Percentiles rank a stretch among this genome's conserved stretches.
These are phyloP conservation scores for Elaphurus davidianus DNA, from an alignment of 2,113 vertebrate genomes.

Conservation along the genomic window DNA sequence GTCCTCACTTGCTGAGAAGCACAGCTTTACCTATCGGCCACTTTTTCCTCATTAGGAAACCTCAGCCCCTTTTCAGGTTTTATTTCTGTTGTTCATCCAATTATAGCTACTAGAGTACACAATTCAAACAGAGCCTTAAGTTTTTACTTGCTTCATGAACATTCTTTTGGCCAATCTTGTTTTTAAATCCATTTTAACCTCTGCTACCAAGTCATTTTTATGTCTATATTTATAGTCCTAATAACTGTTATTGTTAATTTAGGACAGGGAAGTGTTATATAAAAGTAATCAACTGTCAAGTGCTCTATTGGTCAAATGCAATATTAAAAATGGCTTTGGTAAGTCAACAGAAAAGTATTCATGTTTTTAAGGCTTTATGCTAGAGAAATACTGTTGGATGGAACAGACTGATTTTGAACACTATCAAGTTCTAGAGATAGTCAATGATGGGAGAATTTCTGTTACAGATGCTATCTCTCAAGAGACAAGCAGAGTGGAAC, in stretches of 20 bases:
- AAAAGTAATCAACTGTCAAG: slow-evolving; percentile 4
- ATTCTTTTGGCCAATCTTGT: neutral
- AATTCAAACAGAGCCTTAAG: neutral
- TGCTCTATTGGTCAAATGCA: neutral
- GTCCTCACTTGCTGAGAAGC: neutral
- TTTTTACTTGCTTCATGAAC: neutral
- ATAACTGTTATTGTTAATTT: neutral
- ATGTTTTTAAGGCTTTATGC: neutral
- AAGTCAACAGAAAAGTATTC: neutral
- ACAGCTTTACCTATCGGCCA: neutral
- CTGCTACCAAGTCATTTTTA: neutral
- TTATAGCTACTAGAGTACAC: neutral
- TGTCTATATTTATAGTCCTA: neutral
- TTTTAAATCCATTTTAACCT: neutral
- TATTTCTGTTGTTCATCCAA: neutral
- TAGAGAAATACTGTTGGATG: neutral
- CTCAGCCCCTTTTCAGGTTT: neutral
- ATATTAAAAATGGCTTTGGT: neutral
- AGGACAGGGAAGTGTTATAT: neutral
- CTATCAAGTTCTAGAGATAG: neutral
- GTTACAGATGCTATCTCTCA: neutral
- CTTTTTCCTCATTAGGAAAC: neutral
- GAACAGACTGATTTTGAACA: neutral
- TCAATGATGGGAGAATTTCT: neutral
- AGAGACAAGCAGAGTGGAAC: neutral